These are phyloP conservation scores for Poeciliopsis occidentalis DNA, from an alignment of 2,113 vertebrate genomes.

Conservation along the genomic window DNA sequence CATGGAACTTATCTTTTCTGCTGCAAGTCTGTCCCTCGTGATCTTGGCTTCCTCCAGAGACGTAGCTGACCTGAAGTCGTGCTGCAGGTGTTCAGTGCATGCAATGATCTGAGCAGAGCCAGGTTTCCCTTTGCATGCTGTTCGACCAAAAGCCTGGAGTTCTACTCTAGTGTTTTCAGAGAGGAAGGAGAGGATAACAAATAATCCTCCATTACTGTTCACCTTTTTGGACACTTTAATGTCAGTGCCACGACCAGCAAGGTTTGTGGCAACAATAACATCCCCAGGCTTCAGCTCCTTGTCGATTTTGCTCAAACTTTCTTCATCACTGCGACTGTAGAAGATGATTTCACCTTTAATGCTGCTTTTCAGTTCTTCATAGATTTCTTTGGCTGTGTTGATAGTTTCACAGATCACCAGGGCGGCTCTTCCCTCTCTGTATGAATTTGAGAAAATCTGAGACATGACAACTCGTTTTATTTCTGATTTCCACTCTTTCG, in stretches of 20 bases:
- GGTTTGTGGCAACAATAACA: slow-evolving; percentile 43
- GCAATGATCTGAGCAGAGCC: slow-evolving; percentile 33
- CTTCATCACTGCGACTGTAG: slow-evolving; percentile 22
- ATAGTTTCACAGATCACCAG: slow-evolving; percentile 47
- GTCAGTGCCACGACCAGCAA: slow-evolving; percentile 24
- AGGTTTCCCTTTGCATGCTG: slow-evolving; percentile 38
- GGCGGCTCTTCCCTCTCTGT: slow-evolving; percentile 18
- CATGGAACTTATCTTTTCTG: slow-evolving; percentile 17
- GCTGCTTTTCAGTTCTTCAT: slow-evolving; percentile 9
- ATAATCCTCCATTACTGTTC: slow-evolving; percentile 38
- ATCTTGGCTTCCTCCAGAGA: slow-evolving; percentile 30
- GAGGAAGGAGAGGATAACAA: slow-evolving; percentile 39
- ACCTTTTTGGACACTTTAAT: slow-evolving; percentile 42
- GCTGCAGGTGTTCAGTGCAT: slow-evolving; percentile 21
- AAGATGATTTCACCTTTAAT: slow-evolving; percentile 23
- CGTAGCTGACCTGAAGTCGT: slow-evolving; percentile 6
- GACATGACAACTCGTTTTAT: slow-evolving; percentile 13
- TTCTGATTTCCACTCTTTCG: slow-evolving; percentile 39
- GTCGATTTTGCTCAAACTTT: slow-evolving; percentile 26
- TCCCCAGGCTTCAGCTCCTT: slow-evolving; percentile 29
- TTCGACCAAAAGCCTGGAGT: slow-evolving; percentile 43
- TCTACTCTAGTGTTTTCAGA: slow-evolving; percentile 37
- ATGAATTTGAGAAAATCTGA: slow-evolving; percentile 18
- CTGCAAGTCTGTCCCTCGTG: slow-evolving; percentile 18
- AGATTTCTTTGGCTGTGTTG: slow-evolving; percentile 28